Conservation (phyloP, 2,888 invertebrate species). For the Pocota personata region DNA sequence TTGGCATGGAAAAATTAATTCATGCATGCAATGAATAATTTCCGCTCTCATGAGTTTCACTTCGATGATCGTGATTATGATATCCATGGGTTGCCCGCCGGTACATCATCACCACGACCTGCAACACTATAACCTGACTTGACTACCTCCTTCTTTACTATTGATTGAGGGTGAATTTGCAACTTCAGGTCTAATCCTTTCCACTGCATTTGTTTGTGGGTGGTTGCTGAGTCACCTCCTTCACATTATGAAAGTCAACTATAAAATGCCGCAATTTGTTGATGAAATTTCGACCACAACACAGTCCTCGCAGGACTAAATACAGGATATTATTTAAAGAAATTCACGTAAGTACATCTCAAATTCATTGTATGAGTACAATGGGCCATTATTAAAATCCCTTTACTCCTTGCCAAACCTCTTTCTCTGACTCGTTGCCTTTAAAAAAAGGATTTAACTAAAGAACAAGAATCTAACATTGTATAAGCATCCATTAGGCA, state of each 20-base stretch:
- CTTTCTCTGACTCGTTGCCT: not conserved
- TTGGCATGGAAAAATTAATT: slow-evolving; percentile 35
- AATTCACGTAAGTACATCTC: not conserved
- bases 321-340: not conserved
- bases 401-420: not conserved
- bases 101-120: not conserved
- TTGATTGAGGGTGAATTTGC: not conserved
- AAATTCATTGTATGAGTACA: not conserved
- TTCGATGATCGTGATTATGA: slow-evolving; percentile 31
- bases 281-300: not conserved
- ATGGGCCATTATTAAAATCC: slow-evolving; percentile 24
- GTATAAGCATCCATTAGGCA: slow-evolving; percentile 18
- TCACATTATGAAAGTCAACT: not conserved
- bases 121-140: not conserved
- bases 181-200: not conserved
- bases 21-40: slow-evolving; percentile 54
- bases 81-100: not conserved
- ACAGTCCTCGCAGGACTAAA: not conserved
- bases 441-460: not conserved
- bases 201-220: not conserved
- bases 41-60: slow-evolving; percentile 34
- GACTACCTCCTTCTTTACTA: too few relatives aligned
- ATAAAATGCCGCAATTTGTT: slow-evolving; percentile 23
- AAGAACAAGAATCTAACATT: not conserved
- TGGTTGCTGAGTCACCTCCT: not conserved